These are phyloP conservation scores for Cylindroiulus punctatus DNA, from an alignment of 2,888 invertebrate genomes.

Conservation along the genomic window DNA sequence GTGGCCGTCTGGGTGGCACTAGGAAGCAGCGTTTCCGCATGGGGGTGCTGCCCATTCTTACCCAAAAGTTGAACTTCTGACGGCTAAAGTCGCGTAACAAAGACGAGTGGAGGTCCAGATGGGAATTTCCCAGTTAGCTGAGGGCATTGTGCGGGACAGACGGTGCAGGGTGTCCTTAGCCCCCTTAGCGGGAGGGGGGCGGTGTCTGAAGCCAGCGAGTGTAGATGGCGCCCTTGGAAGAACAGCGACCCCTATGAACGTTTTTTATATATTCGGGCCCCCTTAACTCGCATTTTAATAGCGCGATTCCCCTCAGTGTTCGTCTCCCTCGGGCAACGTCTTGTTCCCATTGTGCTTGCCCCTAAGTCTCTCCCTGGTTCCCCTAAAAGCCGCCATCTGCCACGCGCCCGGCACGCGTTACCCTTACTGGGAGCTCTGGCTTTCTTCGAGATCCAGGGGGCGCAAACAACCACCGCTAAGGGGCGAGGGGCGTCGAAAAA, in stretches of 20 bases:
- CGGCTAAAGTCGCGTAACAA: background rate
- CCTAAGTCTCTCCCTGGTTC: background rate
- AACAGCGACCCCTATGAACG: background rate
- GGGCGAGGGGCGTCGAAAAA: background rate
- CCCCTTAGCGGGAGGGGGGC: background rate
- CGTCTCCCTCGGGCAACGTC: conserved; percentile 27
- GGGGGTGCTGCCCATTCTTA: background rate
- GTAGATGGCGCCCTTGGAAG: conserved; percentile 7
- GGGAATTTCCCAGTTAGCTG: background rate
- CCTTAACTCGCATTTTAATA: background rate
- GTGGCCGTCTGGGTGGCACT: background rate
- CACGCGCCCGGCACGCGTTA: background rate
- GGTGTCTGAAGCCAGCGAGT: background rate
- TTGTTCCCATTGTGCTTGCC: background rate
- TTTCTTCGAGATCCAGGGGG: conserved; percentile 20
- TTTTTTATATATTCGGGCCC: background rate
- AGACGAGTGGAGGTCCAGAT: background rate
- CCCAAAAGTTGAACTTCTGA: background rate
- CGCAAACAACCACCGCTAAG: background rate
- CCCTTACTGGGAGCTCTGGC: background rate
- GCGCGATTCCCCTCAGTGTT: background rate
- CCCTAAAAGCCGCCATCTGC: conserved; percentile 21
- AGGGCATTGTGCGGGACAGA: background rate
- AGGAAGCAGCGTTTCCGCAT: conserved; percentile 11
- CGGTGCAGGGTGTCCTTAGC: conserved; percentile 2